Evolutionary conservation across 1,140 invertebrate species (phyloP).

Genomic region (Pseudomyrmex sp.): DNA sequence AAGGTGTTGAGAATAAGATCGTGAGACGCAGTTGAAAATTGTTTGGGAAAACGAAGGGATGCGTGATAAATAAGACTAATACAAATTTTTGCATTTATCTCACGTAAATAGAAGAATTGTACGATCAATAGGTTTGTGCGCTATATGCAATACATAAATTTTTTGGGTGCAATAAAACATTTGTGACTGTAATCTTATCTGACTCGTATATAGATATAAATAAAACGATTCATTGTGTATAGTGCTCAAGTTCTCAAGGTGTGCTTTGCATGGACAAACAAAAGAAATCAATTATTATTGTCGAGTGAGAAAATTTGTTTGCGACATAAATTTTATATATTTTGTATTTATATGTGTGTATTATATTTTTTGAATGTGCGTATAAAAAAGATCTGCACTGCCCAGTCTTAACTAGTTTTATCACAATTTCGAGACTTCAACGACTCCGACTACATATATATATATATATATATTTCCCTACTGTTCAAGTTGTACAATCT

Average conservation of each 20-base stretch:
- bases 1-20: constrained; percentile 64
- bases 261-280: constrained; percentile 36
- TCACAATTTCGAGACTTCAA: constrained; percentile 21
- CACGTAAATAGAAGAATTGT: background rate
- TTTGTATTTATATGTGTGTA: constrained; percentile 38
- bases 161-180: constrained; percentile 32
- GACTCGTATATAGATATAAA: background rate
- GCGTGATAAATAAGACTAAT: constrained; percentile 63
- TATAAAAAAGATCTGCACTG: constrained; percentile 44
- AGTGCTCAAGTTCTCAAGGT: constrained; percentile 30
- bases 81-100: constrained; percentile 37
- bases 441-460: background rate
- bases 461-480: background rate
- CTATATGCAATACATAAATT: constrained; percentile 2
- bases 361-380: constrained; percentile 7
- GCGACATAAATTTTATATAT: background rate
- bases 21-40: constrained; percentile 52
- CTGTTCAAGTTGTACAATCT: constrained; percentile 10
- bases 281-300: constrained; percentile 35
- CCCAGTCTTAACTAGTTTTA: constrained; percentile 40
- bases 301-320: constrained; percentile 15
- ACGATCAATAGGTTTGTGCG: background rate
- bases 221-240: constrained; percentile 16
- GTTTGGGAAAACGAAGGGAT: constrained; percentile 41
- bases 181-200: constrained; percentile 7